Conservation (phyloP, 1,140 invertebrate genomes). For the Leptinotarsa texana region DNA sequence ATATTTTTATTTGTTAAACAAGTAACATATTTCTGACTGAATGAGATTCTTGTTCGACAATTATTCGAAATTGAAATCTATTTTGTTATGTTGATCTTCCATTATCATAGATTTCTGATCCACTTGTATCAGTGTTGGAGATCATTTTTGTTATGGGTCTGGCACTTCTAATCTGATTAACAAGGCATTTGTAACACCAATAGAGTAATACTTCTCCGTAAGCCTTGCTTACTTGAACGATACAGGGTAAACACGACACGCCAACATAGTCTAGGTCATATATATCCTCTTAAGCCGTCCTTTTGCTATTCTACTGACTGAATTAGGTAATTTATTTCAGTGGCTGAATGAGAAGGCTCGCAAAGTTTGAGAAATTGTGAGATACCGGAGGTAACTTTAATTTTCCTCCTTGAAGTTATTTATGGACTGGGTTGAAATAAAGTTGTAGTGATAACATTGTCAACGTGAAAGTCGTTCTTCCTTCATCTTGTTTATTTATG, state of each 20-base stretch:
- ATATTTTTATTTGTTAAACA: too few relatives aligned
- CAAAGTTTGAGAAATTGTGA: neutral
- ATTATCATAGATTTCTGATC: neutral
- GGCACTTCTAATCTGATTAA: slow-evolving; percentile 9
- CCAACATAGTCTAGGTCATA: slow-evolving; percentile 10
- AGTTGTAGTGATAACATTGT: too few relatives aligned
- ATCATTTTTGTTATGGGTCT: slow-evolving; percentile 8
- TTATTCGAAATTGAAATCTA: too few relatives aligned
- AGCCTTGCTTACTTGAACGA: slow-evolving; percentile 14
- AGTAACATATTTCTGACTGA: too few relatives aligned
- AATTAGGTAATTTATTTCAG: slow-evolving; percentile 15
- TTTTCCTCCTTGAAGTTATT: too few relatives aligned
- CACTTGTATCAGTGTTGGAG: slow-evolving; percentile 15
- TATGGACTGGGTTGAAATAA: too few relatives aligned
- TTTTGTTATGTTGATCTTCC: too few relatives aligned
- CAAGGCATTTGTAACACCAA: slow-evolving; percentile 17
- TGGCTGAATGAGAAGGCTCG: neutral
- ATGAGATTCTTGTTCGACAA: too few relatives aligned
- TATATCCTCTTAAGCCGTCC: slow-evolving; percentile 17
- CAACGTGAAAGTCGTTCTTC: too few relatives aligned
- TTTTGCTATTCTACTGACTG: slow-evolving; percentile 15
- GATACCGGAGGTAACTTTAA: too few relatives aligned
- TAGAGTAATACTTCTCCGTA: slow-evolving; percentile 12
- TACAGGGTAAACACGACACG: slow-evolving; percentile 17
- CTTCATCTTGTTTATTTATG: too few relatives aligned